Evolutionary conservation across 2,113 vertebrate genomes (phyloP).

Genomic region (Bos javanicus): DNA sequence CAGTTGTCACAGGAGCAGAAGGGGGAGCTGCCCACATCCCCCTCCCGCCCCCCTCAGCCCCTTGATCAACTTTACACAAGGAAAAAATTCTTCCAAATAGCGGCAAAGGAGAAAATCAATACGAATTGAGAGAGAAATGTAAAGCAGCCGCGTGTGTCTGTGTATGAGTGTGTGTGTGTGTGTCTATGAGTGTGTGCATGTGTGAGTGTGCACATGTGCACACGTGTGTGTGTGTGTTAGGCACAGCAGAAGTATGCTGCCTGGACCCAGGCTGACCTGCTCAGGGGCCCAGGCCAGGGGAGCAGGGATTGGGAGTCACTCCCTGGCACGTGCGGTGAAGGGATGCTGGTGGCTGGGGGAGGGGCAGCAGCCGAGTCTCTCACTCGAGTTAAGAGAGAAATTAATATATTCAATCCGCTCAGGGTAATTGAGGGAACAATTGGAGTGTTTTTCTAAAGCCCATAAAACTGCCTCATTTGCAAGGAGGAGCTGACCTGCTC

Average conservation of each 20-base stretch:
- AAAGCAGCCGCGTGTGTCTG: not conserved
- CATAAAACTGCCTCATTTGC: conserved; percentile 72
- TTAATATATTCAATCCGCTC: conserved; percentile 74
- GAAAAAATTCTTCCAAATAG: conserved; percentile 35
- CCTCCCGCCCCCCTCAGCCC: not conserved
- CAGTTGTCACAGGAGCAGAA: conserved; percentile 41
- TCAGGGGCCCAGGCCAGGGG: not conserved
- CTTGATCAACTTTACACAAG: not conserved
- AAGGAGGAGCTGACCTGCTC: conserved; percentile 31
- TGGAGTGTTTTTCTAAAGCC: conserved; percentile 72
- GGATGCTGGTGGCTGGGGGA: conserved; percentile 24
- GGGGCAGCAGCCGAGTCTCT: conserved; percentile 42
- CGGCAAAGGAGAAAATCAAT: conserved; percentile 63
- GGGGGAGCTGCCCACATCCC: not conserved
- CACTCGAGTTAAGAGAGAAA: conserved; percentile 69
- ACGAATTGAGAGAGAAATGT: conserved; percentile 60
- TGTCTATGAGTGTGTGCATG: not conserved
- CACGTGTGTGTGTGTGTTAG: not conserved
- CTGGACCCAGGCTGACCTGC: not conserved
- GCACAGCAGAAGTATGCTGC: not conserved
- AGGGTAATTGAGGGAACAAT: conserved; percentile 75
- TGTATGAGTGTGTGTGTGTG: not conserved
- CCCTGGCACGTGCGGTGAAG: not conserved
- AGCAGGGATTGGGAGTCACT: not conserved
- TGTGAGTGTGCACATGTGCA: not conserved